phyloP scores from a whole-genome alignment of 2,797 vertebrate species.

The Anolis apletophallus region DNA sequence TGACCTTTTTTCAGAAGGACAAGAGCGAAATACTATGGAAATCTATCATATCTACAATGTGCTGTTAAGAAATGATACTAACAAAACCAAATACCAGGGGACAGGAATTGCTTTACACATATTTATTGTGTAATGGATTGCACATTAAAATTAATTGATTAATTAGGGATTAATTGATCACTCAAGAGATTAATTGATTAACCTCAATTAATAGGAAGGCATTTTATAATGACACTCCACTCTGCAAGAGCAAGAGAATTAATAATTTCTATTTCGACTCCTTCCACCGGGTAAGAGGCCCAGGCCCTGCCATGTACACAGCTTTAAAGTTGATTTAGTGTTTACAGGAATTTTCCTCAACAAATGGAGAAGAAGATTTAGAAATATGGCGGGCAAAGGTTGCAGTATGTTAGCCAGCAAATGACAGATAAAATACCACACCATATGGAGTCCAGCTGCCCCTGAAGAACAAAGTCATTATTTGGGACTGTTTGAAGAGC shows the following conservation, averaged over 20 bases:
- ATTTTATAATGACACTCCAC: neutral
- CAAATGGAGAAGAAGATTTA: constrained; percentile 32
- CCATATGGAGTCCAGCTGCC: constrained; percentile 18
- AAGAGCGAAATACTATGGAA: constrained; percentile 17
- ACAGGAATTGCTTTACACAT: constrained; percentile 16
- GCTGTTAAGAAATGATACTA: constrained; percentile 52
- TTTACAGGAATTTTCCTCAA: constrained; percentile 24
- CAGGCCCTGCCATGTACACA: accelerated
- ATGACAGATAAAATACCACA: constrained; percentile 39
- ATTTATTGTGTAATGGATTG: neutral
- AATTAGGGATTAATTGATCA: too few relatives aligned
- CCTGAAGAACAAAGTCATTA: constrained; percentile 23
- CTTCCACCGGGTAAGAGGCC: neutral
- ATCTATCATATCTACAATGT: constrained; percentile 27
- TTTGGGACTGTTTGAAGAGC: neutral
- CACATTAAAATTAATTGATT: too few relatives aligned
- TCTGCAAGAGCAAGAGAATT: neutral
- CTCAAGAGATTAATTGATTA: too few relatives aligned
- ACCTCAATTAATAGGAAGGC: constrained; percentile 34
- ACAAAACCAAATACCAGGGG: neutral
- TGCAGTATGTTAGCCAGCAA: constrained; percentile 33
- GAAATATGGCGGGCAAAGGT: neutral
- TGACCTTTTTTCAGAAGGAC: too few relatives aligned
- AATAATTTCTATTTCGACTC: constrained; percentile 18
- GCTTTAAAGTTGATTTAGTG: constrained; percentile 35